These are phyloP conservation scores for Corvus moneduloides DNA, from an alignment of 2,113 vertebrate genomes.

Conservation along the genomic window DNA sequence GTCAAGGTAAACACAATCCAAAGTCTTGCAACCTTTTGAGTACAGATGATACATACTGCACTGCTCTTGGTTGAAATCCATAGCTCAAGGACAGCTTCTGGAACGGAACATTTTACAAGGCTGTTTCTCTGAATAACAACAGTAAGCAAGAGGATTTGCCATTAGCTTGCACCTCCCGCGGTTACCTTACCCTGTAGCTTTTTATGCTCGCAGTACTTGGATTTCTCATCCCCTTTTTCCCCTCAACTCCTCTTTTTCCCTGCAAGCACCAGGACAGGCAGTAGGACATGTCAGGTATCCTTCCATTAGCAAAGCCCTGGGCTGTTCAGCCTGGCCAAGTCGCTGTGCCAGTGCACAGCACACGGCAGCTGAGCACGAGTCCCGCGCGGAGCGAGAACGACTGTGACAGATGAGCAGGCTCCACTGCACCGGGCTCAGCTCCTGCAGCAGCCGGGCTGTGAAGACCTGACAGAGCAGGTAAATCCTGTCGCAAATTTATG, in stretches of 20 bases:
- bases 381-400: rapidly evolving
- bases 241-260: neutral
- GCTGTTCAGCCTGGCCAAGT: neutral
- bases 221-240: neutral
- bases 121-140: neutral
- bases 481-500: neutral
- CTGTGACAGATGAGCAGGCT: neutral
- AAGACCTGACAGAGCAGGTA: constrained; percentile 7
- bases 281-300: neutral
- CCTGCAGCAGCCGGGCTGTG: neutral
- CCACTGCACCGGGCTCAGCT: rapidly evolving
- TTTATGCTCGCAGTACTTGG: rapidly evolving
- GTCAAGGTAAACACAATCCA: neutral
- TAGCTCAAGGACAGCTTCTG: neutral
- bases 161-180: neutral
- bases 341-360: neutral
- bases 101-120: neutral
- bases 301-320: neutral
- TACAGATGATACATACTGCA: neutral
- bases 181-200: neutral
- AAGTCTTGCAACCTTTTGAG: neutral
- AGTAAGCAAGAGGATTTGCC: neutral
- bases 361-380: rapidly evolving
- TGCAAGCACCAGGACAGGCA: neutral
- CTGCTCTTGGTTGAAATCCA: neutral